Base-by-base conservation (phyloP, 2,113 vertebrate species). In the Platycercus adscitus region DNA sequence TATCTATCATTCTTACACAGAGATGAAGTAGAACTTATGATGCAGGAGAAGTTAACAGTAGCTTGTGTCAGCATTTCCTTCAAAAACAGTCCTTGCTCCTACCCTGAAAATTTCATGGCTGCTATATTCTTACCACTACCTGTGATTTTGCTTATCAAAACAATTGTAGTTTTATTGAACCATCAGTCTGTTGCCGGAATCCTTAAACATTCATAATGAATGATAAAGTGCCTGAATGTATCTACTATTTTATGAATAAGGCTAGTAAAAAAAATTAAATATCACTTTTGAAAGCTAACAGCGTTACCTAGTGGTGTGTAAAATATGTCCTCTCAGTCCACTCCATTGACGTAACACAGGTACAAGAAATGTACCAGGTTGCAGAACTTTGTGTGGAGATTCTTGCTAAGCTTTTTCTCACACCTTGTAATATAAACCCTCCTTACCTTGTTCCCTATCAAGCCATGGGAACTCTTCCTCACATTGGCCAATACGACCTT, bases 261-360 rank as follows among this genome's bases (percentile, higher is more conserved):
- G 1, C 3, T 46, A 31, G 11, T 49, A 35, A 23, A 31, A n/a
- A 35, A 39, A 58, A 52, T 13, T 50, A 46, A 55, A 60, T 14
- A 20, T 20, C 8, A 44, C 17, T 55, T 83, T 28, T 69, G 33
- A 29, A 86, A 72, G 19, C 5, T 69, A 60, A 15, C 8, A 49
- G 1, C 1, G 9, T 1, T 17, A 63, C 39, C 1, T 44, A 55
- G 25, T 16, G 0, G 33, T 61, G 18, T 2, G 2, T 16, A 65
- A 94, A 78, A 49, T 29, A 33, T 0, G 0, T 68, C 8, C 10
- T 60, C 11, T 82, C 10, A 46, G 31, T 17, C 16, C 4, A 17
- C 6, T n/a, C 28, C 11, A 8, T 28, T 58, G 47, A 35, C 4
- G 7, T 55, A 56, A 56, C 17, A 66, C 19, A 47, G 9, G 16